These are phyloP conservation scores for Larimichthys polyactis DNA, from an alignment of 2,113 vertebrate genomes.

Conservation along the genomic window DNA sequence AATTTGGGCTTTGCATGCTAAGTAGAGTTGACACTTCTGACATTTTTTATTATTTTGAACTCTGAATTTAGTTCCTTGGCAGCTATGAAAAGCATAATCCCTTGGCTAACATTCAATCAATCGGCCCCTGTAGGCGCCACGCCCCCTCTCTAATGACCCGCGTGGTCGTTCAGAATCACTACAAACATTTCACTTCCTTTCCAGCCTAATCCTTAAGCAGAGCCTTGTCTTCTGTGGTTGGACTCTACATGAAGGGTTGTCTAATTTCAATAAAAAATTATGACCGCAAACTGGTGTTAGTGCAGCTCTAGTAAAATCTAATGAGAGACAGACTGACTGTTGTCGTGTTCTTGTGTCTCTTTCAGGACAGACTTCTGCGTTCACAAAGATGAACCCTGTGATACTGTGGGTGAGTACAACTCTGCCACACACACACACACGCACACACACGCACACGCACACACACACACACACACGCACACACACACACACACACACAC, in stretches of 20 bases:
- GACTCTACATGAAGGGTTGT: neutral
- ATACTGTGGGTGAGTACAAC: constrained; percentile 93
- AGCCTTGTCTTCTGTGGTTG: neutral
- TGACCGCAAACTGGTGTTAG: neutral
- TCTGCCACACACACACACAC: neutral
- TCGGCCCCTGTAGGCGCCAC: neutral
- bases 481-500: too few species aligned
- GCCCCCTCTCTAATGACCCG: neutral
- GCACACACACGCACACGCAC: too few species aligned
- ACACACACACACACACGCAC: too few species aligned
- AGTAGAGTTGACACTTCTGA: neutral
- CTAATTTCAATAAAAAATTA: neutral
- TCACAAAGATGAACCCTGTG: constrained; percentile 97
- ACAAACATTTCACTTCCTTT: neutral
- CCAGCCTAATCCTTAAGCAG: neutral
- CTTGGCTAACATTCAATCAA: neutral
- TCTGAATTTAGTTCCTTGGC: neutral
- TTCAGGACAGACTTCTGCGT: constrained; percentile 98
- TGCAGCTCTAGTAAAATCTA: neutral
- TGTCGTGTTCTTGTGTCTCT: constrained; percentile 58
- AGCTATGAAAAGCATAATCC: neutral
- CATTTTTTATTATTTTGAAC: neutral
- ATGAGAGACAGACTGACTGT: neutral
- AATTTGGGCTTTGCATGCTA: neutral
- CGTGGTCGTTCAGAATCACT: neutral